A percentile compares a stretch with the other conserved stretches of the same genome.
phyloP scores from a whole-genome alignment of 2,113 vertebrate species.

The Stegostoma tigrinum region DNA sequence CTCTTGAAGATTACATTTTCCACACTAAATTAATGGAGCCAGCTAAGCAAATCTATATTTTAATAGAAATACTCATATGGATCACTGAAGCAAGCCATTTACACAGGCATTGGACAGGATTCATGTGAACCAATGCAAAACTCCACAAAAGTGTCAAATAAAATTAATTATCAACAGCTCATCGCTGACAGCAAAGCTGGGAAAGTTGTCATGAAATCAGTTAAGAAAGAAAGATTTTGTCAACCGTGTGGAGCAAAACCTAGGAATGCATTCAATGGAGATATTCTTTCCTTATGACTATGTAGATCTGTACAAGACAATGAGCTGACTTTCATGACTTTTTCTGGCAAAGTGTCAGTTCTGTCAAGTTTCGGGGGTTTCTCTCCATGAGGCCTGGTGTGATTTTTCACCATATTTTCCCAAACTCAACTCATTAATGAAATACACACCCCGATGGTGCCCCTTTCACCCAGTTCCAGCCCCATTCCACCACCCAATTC shows the following conservation, averaged over 20 bases:
- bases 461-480: too few relatives aligned
- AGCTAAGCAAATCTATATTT: conserved; percentile 33
- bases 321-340: neutral
- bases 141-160: neutral
- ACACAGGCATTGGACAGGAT: neutral
- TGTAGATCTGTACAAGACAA: neutral
- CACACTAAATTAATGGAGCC: neutral
- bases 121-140: neutral
- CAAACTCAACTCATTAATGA: neutral
- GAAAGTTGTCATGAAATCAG: neutral
- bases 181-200: neutral
- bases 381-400: too few relatives aligned
- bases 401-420: too few relatives aligned
- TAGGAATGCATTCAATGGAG: neutral
- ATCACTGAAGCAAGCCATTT: conserved; percentile 10
- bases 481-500: too few relatives aligned
- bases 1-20: conserved; percentile 10
- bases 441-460: too few relatives aligned
- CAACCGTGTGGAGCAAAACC: neutral
- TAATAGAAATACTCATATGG: conserved; percentile 22
- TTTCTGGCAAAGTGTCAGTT: too few relatives aligned
- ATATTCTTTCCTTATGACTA: neutral
- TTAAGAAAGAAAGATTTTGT: neutral
- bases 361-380: too few relatives aligned
- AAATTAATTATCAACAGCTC: conserved; percentile 24